Base-by-base conservation (phyloP, 1,140 invertebrate genomes). In the Drosophila pseudoananassae region DNA sequence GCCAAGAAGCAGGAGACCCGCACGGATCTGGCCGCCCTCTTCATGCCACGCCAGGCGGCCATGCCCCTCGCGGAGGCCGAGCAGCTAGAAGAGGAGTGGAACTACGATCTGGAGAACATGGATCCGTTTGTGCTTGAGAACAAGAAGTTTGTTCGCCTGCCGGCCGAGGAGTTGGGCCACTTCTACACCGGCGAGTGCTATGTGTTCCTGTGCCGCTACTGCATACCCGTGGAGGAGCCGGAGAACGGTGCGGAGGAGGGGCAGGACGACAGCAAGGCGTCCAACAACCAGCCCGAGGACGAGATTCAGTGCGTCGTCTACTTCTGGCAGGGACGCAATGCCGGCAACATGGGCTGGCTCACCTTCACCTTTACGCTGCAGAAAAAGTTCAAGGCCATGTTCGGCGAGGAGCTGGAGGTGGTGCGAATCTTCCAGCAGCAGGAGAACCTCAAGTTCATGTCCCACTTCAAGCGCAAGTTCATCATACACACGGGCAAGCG, bases 281-380 rank as follows among this genome's bases (percentile, higher is more conserved):
- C 17, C 71, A 12, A 94, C 94, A 54, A 66, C 29, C 64, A 69
- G 43, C 93, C 94, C 38, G 96, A 97, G 84, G 97, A 98, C 80
- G 97, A 98, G 91, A 98, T 97, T 76, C 97, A 99, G 87, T 99
- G 97, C 93, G 97, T 99, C 33, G 98, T 99, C 7, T 99, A 99
- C 92, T 99, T 99, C 92, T 99, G 99, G 99, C 99, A 99, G 93
- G 98, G 98, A 1, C 93, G 99, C 70, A 96, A 99, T 89, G 98
- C 99, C 3, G 96, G 96, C 46, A 99, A 99, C 92, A 99, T 99
- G 98, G 99, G 98, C 17, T 99, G 98, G 98, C 94, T 99, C 0
- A 99, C 98, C 7, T 99, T 99, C 92, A 99, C 98, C 0, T 99
- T 99, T 92, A 97, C 97, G 77, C 94, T 99, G 56, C 98, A 99